Percentiles rank a stretch among this genome's conserved stretches.
Evolutionary conservation across 2,888 invertebrate genomes (phyloP).

Genomic region (Drosophila greeni): DNA sequence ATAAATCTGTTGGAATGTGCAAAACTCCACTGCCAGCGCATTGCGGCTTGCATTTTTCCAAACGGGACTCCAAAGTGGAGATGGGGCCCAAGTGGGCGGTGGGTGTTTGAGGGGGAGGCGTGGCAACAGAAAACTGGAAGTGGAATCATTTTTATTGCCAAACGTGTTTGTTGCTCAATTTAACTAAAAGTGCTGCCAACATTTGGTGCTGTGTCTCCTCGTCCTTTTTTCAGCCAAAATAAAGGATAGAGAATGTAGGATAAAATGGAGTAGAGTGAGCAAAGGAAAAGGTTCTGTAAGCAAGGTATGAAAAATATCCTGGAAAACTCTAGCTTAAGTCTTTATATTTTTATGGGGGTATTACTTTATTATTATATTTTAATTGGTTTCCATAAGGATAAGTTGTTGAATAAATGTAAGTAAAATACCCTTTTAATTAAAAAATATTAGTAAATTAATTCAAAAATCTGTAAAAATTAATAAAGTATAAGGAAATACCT

Average conservation of each 20-base stretch:
- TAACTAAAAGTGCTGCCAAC: slow-evolving; percentile 72
- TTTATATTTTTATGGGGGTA: not conserved
- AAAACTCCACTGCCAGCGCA: slow-evolving; percentile 68
- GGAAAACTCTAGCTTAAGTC: not conserved
- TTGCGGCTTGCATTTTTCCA: slow-evolving; percentile 59
- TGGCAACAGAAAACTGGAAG: slow-evolving; percentile 32
- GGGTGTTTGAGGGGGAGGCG: slow-evolving; percentile 23
- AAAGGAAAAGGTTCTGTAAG: not conserved
- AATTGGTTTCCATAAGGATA: not conserved
- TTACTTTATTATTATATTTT: not conserved
- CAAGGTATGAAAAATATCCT: not conserved
- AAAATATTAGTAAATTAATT: not conserved
- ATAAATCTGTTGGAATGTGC: slow-evolving; percentile 72
- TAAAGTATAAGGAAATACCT: no score
- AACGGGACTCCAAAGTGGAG: slow-evolving; percentile 17
- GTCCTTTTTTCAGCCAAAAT: slow-evolving; percentile 17
- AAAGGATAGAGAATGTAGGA: slow-evolving; percentile 2
- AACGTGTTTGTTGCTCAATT: slow-evolving; percentile 76
- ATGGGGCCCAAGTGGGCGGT: slow-evolving; percentile 7
- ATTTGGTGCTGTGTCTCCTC: slow-evolving; percentile 37
- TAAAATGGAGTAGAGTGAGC: not conserved
- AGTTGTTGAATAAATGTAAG: not conserved
- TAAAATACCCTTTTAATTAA: not conserved
- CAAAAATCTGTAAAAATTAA: not conserved
- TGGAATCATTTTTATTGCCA: slow-evolving; percentile 73